These are phyloP conservation scores for Caenorhabditis doughertyi DNA, from an alignment of 2,888 invertebrate species.

Conservation along the genomic window DNA sequence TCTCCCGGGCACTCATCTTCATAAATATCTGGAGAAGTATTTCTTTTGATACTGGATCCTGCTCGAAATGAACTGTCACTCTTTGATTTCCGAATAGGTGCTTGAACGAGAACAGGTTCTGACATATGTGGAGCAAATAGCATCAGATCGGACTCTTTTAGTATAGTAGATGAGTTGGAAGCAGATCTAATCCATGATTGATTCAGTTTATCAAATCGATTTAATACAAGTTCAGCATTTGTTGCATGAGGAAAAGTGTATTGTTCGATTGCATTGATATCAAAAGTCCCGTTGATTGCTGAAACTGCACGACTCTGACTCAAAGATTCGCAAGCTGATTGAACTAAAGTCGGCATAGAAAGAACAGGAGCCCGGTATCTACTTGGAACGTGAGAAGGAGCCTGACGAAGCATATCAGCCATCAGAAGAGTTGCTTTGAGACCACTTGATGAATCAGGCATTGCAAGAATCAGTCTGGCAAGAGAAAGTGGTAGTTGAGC, in stretches of 20 bases:
- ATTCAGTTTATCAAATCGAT: constrained; percentile 76
- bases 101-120: constrained; percentile 25
- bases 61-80: constrained; percentile 40
- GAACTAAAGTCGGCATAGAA: constrained; percentile 74
- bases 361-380: constrained; percentile 75
- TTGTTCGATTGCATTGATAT: constrained; percentile 46
- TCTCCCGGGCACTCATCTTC: constrained; percentile 44
- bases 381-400: constrained; percentile 75
- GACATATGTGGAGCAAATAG: constrained; percentile 58
- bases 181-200: constrained; percentile 68
- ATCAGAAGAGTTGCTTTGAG: constrained; percentile 80
- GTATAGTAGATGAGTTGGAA: constrained; percentile 39
- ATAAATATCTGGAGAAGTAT: constrained; percentile 35
- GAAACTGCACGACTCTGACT: constrained; percentile 62
- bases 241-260: constrained; percentile 69
- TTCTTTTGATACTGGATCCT: constrained; percentile 19
- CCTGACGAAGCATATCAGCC: constrained; percentile 76
- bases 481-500: constrained; percentile 77
- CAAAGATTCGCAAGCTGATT: constrained; percentile 71
- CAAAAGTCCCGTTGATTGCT: constrained; percentile 64
- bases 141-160: constrained; percentile 60
- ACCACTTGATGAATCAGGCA: constrained; percentile 76
- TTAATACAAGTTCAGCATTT: constrained; percentile 75
- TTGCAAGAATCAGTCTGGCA: constrained; percentile 75
- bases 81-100: constrained; percentile 48